Conservation (phyloP, 2,113 vertebrate genomes). For the Scopus umbretta region DNA sequence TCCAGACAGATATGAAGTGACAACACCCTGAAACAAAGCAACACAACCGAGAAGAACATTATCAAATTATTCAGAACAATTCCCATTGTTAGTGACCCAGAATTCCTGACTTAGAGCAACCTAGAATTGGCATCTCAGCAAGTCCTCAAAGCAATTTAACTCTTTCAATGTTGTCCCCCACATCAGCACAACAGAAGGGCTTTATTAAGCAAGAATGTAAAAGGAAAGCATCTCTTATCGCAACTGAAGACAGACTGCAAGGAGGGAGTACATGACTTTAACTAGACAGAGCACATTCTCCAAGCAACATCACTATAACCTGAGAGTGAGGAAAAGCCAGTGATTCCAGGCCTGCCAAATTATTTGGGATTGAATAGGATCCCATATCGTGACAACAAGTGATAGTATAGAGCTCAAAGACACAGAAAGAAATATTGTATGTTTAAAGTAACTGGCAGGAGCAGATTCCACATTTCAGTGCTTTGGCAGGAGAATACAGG, state of each 20-base stretch:
- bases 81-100: conserved; percentile 42
- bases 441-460: conserved; percentile 10
- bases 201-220: not conserved
- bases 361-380: not conserved
- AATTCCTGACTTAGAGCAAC: conserved; percentile 30
- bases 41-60: not conserved
- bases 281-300: not conserved
- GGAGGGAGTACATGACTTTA: not conserved
- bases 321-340: not conserved
- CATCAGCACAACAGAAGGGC: not conserved
- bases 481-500: conserved; percentile 40
- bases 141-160: conserved; percentile 27
- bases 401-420: not conserved
- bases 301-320: not conserved
- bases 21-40: conserved; percentile 56
- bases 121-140: not conserved
- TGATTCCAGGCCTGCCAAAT: not conserved
- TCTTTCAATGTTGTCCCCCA: not conserved
- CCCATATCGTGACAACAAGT: not conserved
- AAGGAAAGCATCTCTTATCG: not conserved
- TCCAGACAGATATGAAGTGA: conserved; percentile 60
- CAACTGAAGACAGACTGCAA: not conserved
- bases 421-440: not conserved
- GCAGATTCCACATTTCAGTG: not conserved
- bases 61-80: conserved; percentile 64